phyloP scores from a whole-genome alignment of 2,888 invertebrate species.

The Scrobipalpa costella region DNA sequence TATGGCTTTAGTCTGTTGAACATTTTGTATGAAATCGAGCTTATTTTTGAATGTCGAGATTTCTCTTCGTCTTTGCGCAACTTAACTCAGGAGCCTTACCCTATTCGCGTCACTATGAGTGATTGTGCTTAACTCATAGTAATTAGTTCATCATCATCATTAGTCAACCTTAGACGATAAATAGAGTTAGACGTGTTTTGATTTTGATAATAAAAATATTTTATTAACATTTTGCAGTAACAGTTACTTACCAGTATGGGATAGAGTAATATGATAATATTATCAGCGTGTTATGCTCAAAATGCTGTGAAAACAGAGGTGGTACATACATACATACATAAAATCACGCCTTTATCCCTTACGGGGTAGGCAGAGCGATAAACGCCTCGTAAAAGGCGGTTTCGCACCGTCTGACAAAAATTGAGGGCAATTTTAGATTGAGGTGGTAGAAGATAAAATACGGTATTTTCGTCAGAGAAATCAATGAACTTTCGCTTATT shows the following conservation, averaged over 20 bases:
- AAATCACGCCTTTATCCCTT: too few relatives aligned
- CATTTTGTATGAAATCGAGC: neutral
- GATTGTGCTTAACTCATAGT: conserved; percentile 81
- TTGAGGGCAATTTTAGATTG: too few relatives aligned
- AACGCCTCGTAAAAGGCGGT: too few relatives aligned
- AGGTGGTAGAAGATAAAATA: neutral
- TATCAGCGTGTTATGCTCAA: conserved; percentile 17
- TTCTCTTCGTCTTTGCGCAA: neutral
- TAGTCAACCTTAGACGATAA: conserved; percentile 59
- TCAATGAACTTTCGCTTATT: neutral
- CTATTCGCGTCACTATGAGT: conserved; percentile 76
- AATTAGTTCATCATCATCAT: conserved; percentile 69
- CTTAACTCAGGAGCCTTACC: conserved; percentile 40
- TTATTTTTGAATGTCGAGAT: neutral
- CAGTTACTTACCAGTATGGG: conserved; percentile 17
- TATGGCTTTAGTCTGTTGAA: too few relatives aligned
- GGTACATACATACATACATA: neutral
- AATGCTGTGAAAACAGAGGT: neutral
- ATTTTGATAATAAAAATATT: conserved; percentile 27
- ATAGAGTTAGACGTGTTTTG: conserved; percentile 36
- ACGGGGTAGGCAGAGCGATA: too few relatives aligned
- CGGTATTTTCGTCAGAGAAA: too few relatives aligned
- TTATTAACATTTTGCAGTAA: conserved; percentile 25
- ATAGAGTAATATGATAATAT: conserved; percentile 15
- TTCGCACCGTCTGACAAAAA: too few relatives aligned